Percentiles rank a stretch among this genome's conserved stretches.
phyloP scores from a whole-genome alignment of 2,797 vertebrate genomes.

The Hydrolagus colliei region DNA sequence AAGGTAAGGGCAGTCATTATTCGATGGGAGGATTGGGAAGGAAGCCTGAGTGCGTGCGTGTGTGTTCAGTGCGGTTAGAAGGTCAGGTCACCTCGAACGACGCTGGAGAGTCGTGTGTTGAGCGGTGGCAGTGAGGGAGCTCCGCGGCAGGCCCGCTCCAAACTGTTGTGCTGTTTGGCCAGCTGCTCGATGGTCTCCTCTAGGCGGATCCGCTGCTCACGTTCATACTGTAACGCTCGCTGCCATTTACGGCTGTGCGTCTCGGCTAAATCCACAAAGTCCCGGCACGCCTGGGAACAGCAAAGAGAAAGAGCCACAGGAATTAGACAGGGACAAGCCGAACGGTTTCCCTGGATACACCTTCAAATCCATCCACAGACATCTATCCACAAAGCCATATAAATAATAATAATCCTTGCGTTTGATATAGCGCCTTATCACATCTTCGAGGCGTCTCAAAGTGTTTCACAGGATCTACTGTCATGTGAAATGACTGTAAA shows the following conservation, averaged over 20 bases:
- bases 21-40: too few species aligned
- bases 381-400: too few species aligned
- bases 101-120: slow-evolving; percentile 51
- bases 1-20: too few species aligned
- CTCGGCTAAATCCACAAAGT: slow-evolving; percentile 91
- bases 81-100: slow-evolving; percentile 62
- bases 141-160: slow-evolving; percentile 87
- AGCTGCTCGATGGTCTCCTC: slow-evolving; percentile 96
- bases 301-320: not conserved
- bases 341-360: fast-evolving
- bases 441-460: too few species aligned
- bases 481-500: too few species aligned
- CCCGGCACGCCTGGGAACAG: slow-evolving; percentile 76
- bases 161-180: slow-evolving; percentile 96
- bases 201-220: slow-evolving; percentile 84
- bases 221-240: slow-evolving; percentile 90
- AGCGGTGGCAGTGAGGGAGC: slow-evolving; percentile 60
- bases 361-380: too few species aligned
- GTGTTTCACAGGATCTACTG: too few species aligned
- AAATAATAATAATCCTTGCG: too few species aligned
- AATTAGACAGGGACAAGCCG: fast-evolving
- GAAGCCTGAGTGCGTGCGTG: too few species aligned
- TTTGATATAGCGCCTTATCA: too few species aligned
- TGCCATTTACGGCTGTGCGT: slow-evolving; percentile 91
- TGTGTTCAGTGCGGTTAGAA: too few species aligned